A percentile compares a stretch with the other conserved stretches of the same genome.
These are phyloP conservation scores for Sander lucioperca DNA, from an alignment of 2,113 vertebrate species.

Conservation along the genomic window DNA sequence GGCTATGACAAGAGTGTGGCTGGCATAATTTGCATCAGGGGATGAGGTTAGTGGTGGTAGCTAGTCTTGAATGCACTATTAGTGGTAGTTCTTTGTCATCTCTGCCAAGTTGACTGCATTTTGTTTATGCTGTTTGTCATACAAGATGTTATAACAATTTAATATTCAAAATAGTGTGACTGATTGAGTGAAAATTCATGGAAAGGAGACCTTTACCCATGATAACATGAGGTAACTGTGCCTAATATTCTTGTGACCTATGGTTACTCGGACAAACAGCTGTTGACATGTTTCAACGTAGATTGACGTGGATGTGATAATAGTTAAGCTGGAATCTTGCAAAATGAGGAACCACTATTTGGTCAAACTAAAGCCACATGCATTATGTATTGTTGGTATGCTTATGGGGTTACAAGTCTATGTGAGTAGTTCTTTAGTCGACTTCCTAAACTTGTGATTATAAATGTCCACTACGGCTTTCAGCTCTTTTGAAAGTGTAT, in stretches of 20 bases:
- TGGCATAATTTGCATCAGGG: neutral
- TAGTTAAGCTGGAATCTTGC: neutral
- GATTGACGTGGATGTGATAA: neutral
- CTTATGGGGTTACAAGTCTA: neutral
- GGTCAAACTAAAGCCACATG: neutral
- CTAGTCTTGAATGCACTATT: neutral
- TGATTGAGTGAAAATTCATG: no score
- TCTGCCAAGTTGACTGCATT: neutral
- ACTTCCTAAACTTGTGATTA: conserved; percentile 11
- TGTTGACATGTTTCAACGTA: neutral
- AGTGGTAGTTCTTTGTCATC: neutral
- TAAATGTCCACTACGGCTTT: neutral
- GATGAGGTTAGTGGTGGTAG: conserved; percentile 4
- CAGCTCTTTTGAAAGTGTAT: neutral
- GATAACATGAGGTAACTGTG: neutral
- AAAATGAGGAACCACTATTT: neutral
- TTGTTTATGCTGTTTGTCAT: neutral
- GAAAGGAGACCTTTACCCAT: neutral
- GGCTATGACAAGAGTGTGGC: conserved; percentile 22
- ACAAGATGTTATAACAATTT: neutral
- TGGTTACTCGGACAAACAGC: neutral
- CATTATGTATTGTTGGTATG: neutral
- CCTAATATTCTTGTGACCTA: neutral
- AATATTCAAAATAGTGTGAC: neutral
- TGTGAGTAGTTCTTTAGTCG: neutral